Evolutionary conservation across 2,888 invertebrate species (phyloP).

Genomic region (Rugalucina vietnamica): DNA sequence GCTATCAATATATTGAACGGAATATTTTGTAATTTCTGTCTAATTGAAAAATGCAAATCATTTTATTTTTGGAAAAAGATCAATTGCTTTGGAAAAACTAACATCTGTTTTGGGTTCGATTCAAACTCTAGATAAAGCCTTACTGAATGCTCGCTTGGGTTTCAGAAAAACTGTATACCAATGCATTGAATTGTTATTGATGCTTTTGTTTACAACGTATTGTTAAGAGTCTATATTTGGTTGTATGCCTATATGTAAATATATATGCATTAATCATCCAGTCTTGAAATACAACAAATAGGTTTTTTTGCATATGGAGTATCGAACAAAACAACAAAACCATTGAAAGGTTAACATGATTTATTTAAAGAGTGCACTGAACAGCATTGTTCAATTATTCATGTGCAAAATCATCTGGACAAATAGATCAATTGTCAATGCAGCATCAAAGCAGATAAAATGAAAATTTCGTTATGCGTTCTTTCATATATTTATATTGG

Average conservation of each 20-base stretch:
- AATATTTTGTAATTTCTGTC: background rate
- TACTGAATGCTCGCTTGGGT: background rate
- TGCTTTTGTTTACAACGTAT: background rate
- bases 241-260: background rate
- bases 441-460: too few relatives aligned
- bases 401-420: too few relatives aligned
- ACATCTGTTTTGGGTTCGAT: background rate
- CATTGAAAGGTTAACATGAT: too few relatives aligned
- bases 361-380: too few relatives aligned
- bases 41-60: slow-evolving; percentile 4
- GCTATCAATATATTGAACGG: background rate
- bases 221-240: background rate
- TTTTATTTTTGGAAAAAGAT: background rate
- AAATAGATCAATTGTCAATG: too few relatives aligned
- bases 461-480: too few relatives aligned
- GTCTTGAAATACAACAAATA: background rate
- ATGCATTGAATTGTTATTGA: background rate
- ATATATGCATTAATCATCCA: background rate
- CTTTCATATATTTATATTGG: too few relatives aligned
- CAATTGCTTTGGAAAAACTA: slow-evolving; percentile 1
- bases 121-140: background rate
- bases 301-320: too few relatives aligned
- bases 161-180: background rate
- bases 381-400: too few relatives aligned
- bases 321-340: too few relatives aligned